A percentile compares a stretch with the other conserved stretches of the same genome.
These are phyloP conservation scores for Watsonalla cultraria DNA, from an alignment of 2,888 invertebrate species.

Conservation along the genomic window DNA sequence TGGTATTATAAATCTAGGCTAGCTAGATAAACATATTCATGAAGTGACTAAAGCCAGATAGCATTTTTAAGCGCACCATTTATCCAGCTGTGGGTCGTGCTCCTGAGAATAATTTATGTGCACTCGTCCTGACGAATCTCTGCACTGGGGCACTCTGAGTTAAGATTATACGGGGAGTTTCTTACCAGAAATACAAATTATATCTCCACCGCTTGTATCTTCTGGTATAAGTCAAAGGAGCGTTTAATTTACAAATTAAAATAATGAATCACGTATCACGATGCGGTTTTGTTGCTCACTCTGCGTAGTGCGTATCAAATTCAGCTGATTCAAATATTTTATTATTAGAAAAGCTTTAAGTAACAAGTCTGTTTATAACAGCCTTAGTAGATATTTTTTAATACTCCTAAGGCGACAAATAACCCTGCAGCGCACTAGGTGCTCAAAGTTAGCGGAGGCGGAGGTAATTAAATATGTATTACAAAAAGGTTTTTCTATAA, in stretches of 20 bases:
- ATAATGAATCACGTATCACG: not conserved
- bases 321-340: not conserved
- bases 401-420: no score
- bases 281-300: not conserved
- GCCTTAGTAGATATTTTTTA: no score
- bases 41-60: conserved; percentile 53
- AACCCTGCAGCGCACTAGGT: no score
- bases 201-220: not conserved
- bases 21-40: conserved; percentile 46
- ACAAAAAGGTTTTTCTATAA: no score
- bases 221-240: not conserved
- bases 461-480: not conserved
- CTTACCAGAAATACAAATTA: conserved; percentile 2
- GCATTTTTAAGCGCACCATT: conserved; percentile 53
- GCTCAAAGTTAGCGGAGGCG: no score
- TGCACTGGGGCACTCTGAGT: conserved; percentile 10
- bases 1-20: conserved; percentile 27
- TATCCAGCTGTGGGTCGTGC: conserved; percentile 37
- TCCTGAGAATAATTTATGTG: conserved; percentile 45
- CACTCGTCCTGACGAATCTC: conserved; percentile 41
- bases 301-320: not conserved
- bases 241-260: not conserved
- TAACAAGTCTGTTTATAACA: not conserved
- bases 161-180: conserved; percentile 20
- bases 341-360: not conserved